Base-by-base conservation (phyloP, 2,797 vertebrate species). In the Champsocephalus gunnari region DNA sequence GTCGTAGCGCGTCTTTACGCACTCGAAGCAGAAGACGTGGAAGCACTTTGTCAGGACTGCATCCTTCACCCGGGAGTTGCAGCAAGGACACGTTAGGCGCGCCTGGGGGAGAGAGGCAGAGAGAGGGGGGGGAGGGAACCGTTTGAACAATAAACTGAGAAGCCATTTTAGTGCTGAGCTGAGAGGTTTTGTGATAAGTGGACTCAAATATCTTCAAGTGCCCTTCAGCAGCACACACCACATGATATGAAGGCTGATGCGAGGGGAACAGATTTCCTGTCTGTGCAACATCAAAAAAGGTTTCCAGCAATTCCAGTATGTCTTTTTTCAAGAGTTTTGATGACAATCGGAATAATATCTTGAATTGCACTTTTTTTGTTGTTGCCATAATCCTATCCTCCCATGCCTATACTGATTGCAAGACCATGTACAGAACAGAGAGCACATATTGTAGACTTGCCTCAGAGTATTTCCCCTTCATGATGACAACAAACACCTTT, bases 21-120 rank as follows among this genome's bases (percentile, higher is more conserved):
- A 99, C 91, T 99, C 97, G 1, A 99, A 99, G 92, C 98, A 99
- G 95, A 99, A 99, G 51, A 99, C 97, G 0, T 99, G 98, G 87
- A 99, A 99, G 90, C 98, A 99, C 91, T 99, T 99, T 4, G 98
- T 99, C 75, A 99, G 95, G 0, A 99, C 97, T 0, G 97, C 97
- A 0, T 99, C 98, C 94, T 99, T 99, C 79, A 98, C 97, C 43
- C 97, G 96, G 54, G 97, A 98, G 90, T 99, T 99, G 84, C 98
- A 99, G 95, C 98, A 99, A 0, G 97, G 98, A 86, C 98, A 99
- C 0, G 97, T 99, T 84, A 99, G 92, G 1, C 96, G 96, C 3
- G 98, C 97, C 98, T 99, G 86, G 8, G 73, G 9, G 51, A 21
- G 0, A 0, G 47, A 2, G 68, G 47, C 12, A 7, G 32, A 43